These are phyloP conservation scores for Dicentrarchus labrax DNA, from an alignment of 2,113 vertebrate species.

Conservation along the genomic window DNA sequence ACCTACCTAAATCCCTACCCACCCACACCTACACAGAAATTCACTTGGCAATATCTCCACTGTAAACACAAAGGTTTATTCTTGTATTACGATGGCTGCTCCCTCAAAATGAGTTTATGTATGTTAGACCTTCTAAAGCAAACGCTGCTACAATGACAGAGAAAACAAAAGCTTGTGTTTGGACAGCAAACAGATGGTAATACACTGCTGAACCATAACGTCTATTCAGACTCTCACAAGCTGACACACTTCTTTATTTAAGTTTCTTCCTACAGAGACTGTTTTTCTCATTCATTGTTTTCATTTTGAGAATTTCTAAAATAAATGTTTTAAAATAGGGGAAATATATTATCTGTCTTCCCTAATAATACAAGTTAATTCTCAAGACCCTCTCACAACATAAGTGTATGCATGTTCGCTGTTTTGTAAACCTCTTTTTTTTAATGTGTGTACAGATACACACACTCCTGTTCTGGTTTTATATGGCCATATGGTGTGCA, in stretches of 20 bases:
- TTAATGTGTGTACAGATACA: neutral
- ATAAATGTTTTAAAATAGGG: neutral
- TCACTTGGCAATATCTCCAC: conserved; percentile 1
- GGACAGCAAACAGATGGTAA: conserved; percentile 45
- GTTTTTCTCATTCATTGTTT: neutral
- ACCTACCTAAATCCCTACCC: neutral
- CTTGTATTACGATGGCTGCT: conserved; percentile 8
- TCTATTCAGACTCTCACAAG: neutral
- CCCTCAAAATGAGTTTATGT: conserved; percentile 10
- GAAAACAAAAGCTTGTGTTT: conserved; percentile 59
- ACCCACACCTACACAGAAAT: conserved; percentile 3
- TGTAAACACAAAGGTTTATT: conserved; percentile 31
- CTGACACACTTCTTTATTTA: neutral
- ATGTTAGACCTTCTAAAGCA: conserved; percentile 36
- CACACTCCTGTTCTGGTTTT: conserved; percentile 24
- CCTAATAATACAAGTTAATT: neutral
- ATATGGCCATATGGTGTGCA: conserved; percentile 29
- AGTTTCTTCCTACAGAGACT: too few relatives aligned
- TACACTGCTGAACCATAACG: conserved; percentile 10
- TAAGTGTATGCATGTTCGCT: too few relatives aligned
- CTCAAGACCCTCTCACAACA: neutral
- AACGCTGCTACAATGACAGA: conserved; percentile 28
- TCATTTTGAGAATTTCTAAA: neutral
- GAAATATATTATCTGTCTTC: neutral
- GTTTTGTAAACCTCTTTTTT: too few relatives aligned